A percentile compares a stretch with the other conserved stretches of the same genome.
phyloP scores from a whole-genome alignment of 1,140 invertebrate genomes.

The Lutraria rhynchaena region DNA sequence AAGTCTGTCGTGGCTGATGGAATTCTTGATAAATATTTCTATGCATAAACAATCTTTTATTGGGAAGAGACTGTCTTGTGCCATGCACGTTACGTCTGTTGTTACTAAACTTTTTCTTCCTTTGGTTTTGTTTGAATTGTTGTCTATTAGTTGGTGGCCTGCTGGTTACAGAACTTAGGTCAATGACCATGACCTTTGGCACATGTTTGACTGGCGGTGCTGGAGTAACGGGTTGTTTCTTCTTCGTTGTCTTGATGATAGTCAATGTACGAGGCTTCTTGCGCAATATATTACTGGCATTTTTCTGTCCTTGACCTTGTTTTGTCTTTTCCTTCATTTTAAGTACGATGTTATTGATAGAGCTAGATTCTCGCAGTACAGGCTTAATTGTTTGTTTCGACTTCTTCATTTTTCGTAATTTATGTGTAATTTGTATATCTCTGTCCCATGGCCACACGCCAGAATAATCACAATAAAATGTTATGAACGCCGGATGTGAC shows the following conservation, averaged over 20 bases:
- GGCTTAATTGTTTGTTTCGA: slow-evolving; percentile 10
- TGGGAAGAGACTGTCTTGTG: not conserved
- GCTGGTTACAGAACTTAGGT: slow-evolving; percentile 35
- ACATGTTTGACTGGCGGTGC: not conserved
- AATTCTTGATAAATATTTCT: slow-evolving; percentile 17
- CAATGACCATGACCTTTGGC: slow-evolving; percentile 20
- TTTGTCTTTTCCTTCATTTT: not conserved
- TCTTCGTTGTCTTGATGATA: slow-evolving; percentile 16
- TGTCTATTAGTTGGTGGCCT: not conserved
- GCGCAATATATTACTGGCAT: not conserved
- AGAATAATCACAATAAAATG: slow-evolving; percentile 59
- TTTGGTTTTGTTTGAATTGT: not conserved
- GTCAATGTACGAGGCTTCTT: slow-evolving; percentile 8
- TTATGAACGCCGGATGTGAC: slow-evolving; percentile 30
- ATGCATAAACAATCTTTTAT: slow-evolving; percentile 23
- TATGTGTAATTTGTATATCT: slow-evolving; percentile 25
- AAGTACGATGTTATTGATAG: not conserved
- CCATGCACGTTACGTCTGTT: not conserved
- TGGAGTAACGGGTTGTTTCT: not conserved
- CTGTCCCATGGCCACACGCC: slow-evolving; percentile 53
- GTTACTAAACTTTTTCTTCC: not conserved
- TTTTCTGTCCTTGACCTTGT: not conserved
- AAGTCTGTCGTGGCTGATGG: not conserved
- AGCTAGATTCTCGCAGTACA: not conserved
- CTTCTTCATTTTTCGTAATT: not conserved